These are phyloP conservation scores for Galerucella calmariensis DNA, from an alignment of 2,888 invertebrate species.

Conservation along the genomic window DNA sequence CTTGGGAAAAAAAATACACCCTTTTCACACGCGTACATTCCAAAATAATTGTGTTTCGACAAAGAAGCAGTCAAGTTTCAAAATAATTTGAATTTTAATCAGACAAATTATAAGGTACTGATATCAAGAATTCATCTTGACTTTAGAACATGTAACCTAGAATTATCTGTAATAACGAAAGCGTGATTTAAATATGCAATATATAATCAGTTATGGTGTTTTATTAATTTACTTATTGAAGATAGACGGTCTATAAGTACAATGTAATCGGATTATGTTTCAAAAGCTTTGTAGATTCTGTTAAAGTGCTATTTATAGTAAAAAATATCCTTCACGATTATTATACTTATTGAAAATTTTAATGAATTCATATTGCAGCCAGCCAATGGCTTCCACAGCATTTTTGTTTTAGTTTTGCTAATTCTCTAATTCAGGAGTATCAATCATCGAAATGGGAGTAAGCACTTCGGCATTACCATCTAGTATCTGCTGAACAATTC, in stretches of 20 bases:
- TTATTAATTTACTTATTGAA: not conserved
- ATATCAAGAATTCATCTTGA: conserved; percentile 40
- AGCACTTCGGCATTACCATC: no score
- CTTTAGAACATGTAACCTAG: conserved; percentile 40
- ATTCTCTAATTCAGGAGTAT: no score
- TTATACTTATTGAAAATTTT: no score
- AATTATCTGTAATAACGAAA: conserved; percentile 51
- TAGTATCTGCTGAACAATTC: no score
- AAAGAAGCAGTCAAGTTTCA: conserved; percentile 20
- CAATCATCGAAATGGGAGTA: no score
- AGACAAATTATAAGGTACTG: conserved; percentile 46
- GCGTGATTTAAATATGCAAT: conserved; percentile 43
- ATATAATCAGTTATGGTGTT: conserved; percentile 13
- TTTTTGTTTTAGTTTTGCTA: no score
- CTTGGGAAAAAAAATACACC: not conserved
- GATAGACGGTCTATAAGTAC: not conserved
- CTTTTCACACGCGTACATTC: conserved; percentile 1
- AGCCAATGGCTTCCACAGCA: no score
- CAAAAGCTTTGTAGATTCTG: no score
- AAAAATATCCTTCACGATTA: no score
- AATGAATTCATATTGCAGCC: no score
- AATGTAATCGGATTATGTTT: no score
- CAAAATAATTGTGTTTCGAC: conserved; percentile 8
- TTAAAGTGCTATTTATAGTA: no score
- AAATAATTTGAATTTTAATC: conserved; percentile 40